Conservation (phyloP, 2,113 vertebrate species). For the Brevimyrus niger region DNA sequence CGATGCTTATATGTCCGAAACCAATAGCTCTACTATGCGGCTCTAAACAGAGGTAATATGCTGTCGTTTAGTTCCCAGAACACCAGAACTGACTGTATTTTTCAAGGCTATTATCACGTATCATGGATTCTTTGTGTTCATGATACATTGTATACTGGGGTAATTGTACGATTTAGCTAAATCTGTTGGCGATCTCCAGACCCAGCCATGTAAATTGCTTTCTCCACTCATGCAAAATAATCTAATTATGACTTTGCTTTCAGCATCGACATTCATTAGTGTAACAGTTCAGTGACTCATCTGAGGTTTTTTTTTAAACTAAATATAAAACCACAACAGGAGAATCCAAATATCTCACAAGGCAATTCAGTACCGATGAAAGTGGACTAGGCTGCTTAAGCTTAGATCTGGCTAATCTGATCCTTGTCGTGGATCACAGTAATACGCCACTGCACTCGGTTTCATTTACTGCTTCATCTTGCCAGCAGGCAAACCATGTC, state of each 20-base stretch:
- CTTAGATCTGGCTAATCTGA: not conserved
- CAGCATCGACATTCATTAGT: slow-evolving; percentile 12
- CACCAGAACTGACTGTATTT: not conserved
- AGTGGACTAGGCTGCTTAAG: not conserved
- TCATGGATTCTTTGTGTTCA: not conserved
- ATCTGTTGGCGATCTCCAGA: slow-evolving; percentile 13
- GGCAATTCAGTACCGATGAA: not conserved
- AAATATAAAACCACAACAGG: not conserved
- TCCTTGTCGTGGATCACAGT: not conserved
- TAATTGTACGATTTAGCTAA: slow-evolving; percentile 8
- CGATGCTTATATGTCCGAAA: not conserved
- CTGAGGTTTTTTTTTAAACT: not conserved
- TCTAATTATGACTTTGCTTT: slow-evolving; percentile 18
- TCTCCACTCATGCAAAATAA: slow-evolving; percentile 15
- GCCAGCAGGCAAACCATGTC: not conserved
- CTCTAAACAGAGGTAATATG: not conserved
- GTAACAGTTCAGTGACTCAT: not conserved
- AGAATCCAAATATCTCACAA: not conserved
- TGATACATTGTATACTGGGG: not conserved
- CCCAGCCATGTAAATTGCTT: not conserved
- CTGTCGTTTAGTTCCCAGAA: not conserved
- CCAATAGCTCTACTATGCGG: not conserved
- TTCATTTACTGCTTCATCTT: not conserved
- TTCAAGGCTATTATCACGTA: not conserved
- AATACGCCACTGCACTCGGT: not conserved